Conservation (phyloP, 2,888 invertebrate genomes). For the Aspidiotus rigidus region DNA sequence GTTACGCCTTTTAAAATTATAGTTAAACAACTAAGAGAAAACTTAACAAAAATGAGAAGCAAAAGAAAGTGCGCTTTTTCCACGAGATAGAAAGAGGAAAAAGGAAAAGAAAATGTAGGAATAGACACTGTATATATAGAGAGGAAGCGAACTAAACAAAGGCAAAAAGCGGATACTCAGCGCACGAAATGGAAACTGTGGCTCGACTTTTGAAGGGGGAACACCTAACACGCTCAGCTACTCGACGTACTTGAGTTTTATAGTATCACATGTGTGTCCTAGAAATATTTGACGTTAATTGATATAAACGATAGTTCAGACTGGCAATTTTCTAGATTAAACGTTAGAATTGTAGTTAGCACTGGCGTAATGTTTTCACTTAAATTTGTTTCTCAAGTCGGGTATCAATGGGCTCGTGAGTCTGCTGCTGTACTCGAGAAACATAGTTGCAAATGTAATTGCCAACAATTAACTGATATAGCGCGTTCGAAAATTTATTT, state of each 20-base stretch:
- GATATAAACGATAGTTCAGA: conserved; percentile 51
- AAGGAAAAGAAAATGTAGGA: conserved; percentile 14
- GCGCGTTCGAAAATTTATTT: neutral
- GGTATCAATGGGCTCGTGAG: conserved; percentile 10
- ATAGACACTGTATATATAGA: no score
- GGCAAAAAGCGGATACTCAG: conserved; percentile 13
- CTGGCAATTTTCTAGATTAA: conserved; percentile 56
- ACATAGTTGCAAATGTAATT: conserved; percentile 20
- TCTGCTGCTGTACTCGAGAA: neutral
- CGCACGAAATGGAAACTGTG: conserved; percentile 13
- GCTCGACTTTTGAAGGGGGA: conserved; percentile 7
- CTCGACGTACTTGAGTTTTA: conserved; percentile 21
- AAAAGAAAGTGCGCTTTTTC: neutral
- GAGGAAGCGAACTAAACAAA: conserved; percentile 4
- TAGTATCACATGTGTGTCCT: conserved; percentile 39
- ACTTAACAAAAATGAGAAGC: conserved; percentile 2
- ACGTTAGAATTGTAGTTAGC: conserved; percentile 45
- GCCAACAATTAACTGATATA: conserved; percentile 30
- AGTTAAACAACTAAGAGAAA: conserved; percentile 28
- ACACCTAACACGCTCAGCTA: neutral
- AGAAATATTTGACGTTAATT: conserved; percentile 50
- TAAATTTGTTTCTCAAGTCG: conserved; percentile 23
- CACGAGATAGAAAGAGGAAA: conserved; percentile 8
- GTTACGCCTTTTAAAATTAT: conserved; percentile 28
- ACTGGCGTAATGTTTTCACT: conserved; percentile 29